Percentiles rank a stretch among this genome's conserved stretches.
Evolutionary conservation across 2,113 vertebrate genomes (phyloP).

Genomic region (Eupsittula cactorum): DNA sequence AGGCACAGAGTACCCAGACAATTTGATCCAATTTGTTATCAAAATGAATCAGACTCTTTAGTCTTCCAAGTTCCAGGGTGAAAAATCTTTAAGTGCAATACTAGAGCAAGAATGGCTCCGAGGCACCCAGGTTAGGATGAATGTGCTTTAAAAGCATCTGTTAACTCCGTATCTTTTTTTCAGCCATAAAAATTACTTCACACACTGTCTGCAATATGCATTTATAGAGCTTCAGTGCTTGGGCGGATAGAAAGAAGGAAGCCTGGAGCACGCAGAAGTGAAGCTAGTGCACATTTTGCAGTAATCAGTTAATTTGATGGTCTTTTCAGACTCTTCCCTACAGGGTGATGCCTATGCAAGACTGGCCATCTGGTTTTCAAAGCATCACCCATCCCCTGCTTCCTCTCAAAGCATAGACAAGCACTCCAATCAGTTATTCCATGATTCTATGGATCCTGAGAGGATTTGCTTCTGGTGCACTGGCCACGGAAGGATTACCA

Average conservation of each 20-base stretch:
- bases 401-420: neutral
- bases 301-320: neutral
- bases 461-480: neutral
- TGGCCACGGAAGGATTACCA: neutral
- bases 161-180: slow-evolving; percentile 9
- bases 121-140: slow-evolving; percentile 27
- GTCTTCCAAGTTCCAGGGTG: neutral
- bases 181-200: slow-evolving; percentile 20
- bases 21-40: slow-evolving; percentile 58
- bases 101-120: slow-evolving; percentile 22
- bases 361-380: neutral
- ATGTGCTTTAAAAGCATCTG: slow-evolving; percentile 55
- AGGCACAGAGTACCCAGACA: slow-evolving; percentile 41
- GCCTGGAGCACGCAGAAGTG: neutral
- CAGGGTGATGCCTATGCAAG: neutral
- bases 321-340: neutral
- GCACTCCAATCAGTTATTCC: neutral
- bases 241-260: neutral
- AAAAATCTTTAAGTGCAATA: slow-evolving; percentile 29
- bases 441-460: neutral
- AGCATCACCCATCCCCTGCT: neutral
- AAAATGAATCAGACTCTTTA: neutral
- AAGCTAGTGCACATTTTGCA: neutral
- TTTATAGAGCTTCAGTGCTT: neutral
- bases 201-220: neutral